Base-by-base conservation (phyloP, 2,888 invertebrate species). In the Stratiomys singularior region DNA sequence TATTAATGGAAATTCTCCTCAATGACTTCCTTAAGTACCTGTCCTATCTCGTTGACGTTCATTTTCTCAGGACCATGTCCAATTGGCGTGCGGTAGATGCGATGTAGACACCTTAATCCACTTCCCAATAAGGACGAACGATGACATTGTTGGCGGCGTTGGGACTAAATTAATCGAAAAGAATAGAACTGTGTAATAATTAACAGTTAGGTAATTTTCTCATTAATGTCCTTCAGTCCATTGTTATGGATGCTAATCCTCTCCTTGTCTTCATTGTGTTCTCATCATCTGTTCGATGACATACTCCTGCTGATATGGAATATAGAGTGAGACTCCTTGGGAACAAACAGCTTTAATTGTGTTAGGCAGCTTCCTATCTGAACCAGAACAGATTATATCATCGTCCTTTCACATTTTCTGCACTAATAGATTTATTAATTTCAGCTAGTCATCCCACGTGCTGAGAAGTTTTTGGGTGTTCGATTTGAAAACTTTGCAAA, bases 1-100 rank as follows among this genome's bases (percentile, higher is more conserved):
- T 69, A 69, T 69, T 69, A 69, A 69, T 69, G 69, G 47, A 23
- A 69, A 69, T 69, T 46, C 47, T 69, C 47, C n/a, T 69, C 47
- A 46, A 69, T 47, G 23, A 46, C 25, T 67, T 69, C 27, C 47
- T 46, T 69, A 47, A 69, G 69, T 69, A 60, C 15, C 60, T 60
- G 7, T 60, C 25, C 13, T 60, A 60, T 25, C 18, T 7, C 18
- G 13, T 11, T 11, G 60, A 60, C 60, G 25, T 23, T 5, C 18
- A 21, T 4, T 1, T 60, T 21, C 25, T 11, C 18, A 11, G 11
- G 60, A 18, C 18, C 15, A 18, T 13, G 52, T 18, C 52, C 52
- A 52, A 60, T n/a, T 25, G 4, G 60, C 23, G 5, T 23, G 5
- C 23, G 60, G 23, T 4, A 60, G 23, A 11, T 21, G 5, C 60